Percentiles rank a stretch among this genome's conserved stretches.
Evolutionary conservation across 2,113 vertebrate genomes (phyloP).

Genomic region (Lasiurus cinereus): DNA sequence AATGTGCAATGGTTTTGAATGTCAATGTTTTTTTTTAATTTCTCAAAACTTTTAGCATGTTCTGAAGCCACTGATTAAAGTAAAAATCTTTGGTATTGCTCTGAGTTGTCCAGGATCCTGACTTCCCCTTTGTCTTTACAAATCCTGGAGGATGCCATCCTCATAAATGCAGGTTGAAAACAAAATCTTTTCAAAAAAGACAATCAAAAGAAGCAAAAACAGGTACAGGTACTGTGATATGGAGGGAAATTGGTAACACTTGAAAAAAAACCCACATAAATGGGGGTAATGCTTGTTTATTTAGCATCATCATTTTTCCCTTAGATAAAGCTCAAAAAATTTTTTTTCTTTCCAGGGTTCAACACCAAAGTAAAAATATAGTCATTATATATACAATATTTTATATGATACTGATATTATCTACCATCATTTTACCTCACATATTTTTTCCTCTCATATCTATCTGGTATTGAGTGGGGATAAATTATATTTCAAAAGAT

Average conservation of each 20-base stretch:
- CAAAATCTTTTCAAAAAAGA: constrained; percentile 17
- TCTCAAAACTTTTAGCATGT: constrained; percentile 9
- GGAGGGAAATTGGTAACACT: background rate
- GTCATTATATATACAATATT: background rate
- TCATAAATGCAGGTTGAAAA: background rate
- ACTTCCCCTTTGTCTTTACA: constrained; percentile 24
- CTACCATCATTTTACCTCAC: background rate
- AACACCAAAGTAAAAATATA: constrained; percentile 13
- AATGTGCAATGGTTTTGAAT: constrained; percentile 27
- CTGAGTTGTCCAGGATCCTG: background rate
- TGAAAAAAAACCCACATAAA: background rate
- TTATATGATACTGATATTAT: background rate
- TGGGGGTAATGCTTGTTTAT: background rate
- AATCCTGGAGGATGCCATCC: background rate
- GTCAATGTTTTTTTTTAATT: background rate
- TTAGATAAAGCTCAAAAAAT: background rate
- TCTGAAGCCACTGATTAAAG: background rate
- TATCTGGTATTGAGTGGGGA: background rate
- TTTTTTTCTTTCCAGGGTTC: background rate
- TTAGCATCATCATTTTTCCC: background rate
- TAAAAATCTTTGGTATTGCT: background rate
- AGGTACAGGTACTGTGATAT: background rate
- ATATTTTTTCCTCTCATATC: background rate
- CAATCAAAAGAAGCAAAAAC: background rate
- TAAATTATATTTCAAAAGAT: constrained; percentile 41